These are phyloP conservation scores for Elanoides forficatus DNA, from an alignment of 2,113 vertebrate genomes.

Conservation along the genomic window DNA sequence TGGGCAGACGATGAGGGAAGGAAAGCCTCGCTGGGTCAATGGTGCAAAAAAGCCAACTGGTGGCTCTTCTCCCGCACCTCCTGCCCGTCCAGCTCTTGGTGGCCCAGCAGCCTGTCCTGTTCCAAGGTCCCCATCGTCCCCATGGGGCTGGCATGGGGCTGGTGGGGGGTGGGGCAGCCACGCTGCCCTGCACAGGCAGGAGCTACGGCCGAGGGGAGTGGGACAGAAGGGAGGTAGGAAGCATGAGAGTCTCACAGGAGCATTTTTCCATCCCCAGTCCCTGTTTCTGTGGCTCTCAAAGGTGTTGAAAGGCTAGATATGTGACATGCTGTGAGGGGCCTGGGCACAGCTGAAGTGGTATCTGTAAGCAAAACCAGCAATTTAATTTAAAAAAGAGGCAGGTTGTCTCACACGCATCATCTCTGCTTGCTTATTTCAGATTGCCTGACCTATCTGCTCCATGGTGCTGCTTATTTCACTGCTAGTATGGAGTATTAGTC, in stretches of 20 bases:
- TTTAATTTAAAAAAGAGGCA: background rate
- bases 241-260: background rate
- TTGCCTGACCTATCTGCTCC: accelerated
- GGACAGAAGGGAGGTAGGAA: background rate
- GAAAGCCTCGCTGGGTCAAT: background rate
- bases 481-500: background rate
- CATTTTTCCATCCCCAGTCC: background rate
- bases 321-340: background rate
- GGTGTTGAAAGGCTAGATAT: background rate
- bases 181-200: background rate
- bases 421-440: accelerated
- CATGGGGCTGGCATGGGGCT: background rate
- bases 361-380: background rate
- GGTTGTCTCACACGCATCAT: background rate
- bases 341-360: background rate
- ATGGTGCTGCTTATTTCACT: background rate
- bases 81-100: background rate
- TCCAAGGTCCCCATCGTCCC: background rate
- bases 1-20: background rate
- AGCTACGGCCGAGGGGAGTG: background rate
- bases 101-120: background rate
- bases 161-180: accelerated
- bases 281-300: background rate
- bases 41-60: background rate
- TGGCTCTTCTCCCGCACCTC: background rate